These are phyloP conservation scores for Lindbergichthys nudifrons DNA, from an alignment of 2,797 vertebrate genomes.

Conservation along the genomic window DNA sequence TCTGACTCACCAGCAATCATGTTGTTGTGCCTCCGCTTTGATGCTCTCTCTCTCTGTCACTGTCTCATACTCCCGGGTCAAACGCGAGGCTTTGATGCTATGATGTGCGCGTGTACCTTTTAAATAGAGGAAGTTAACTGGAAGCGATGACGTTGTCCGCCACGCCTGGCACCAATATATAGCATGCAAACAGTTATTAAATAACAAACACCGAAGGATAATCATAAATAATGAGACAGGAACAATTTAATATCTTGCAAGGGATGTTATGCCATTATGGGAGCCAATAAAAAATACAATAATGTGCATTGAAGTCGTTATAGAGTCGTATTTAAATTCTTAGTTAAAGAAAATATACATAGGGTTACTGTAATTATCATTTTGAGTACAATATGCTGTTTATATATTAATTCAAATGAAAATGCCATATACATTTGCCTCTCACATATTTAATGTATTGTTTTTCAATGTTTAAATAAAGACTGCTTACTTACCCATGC, in stretches of 20 bases:
- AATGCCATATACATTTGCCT: too few relatives aligned
- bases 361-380: not conserved
- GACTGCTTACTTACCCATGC: too few relatives aligned
- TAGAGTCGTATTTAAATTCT: not conserved
- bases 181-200: too few relatives aligned
- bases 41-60: conserved; percentile 5
- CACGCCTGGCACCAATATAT: conserved; percentile 14
- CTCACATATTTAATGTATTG: too few relatives aligned
- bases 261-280: too few relatives aligned
- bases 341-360: not conserved
- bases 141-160: conserved; percentile 13
- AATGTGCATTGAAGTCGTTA: not conserved
- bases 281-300: not conserved
- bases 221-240: too few relatives aligned
- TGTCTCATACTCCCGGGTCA: conserved; percentile 35
- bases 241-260: not conserved
- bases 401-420: too few relatives aligned
- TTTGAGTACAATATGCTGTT: not conserved
- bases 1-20: conserved; percentile 66
- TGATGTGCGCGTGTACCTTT: conserved; percentile 9
- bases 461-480: too few relatives aligned
- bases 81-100: conserved; percentile 19
- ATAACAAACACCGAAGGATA: not conserved
- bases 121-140: conserved; percentile 53
- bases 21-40: conserved; percentile 26